phyloP scores from a whole-genome alignment of 2,888 invertebrate genomes.

The Drosophila flavopinicola region DNA sequence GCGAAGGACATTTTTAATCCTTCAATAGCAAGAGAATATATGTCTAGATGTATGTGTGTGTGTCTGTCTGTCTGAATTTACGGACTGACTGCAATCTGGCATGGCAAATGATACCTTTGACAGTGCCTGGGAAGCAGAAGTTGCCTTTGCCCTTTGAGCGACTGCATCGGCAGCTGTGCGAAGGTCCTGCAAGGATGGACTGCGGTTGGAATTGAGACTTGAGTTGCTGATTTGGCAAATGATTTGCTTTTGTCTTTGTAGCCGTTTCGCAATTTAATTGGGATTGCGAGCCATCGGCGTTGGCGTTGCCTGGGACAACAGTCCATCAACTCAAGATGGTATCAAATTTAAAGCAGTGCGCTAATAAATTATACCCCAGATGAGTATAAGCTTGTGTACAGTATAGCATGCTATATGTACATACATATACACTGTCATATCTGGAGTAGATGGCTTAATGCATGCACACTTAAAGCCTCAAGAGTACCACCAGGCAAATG shows the following conservation, averaged over 20 bases:
- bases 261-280: conserved; percentile 41
- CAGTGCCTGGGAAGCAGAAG: conserved; percentile 9
- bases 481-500: conserved; percentile 64
- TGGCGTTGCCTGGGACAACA: conserved; percentile 4
- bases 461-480: conserved; percentile 63
- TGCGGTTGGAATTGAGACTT: too few relatives aligned
- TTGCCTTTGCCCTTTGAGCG: conserved; percentile 1
- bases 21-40: too few relatives aligned
- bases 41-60: neutral
- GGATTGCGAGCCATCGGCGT: too few relatives aligned
- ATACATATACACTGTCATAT: conserved; percentile 8
- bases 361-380: conserved; percentile 33
- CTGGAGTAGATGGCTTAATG: conserved; percentile 51
- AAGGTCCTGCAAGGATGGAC: too few relatives aligned
- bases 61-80: neutral
- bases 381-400: too few relatives aligned
- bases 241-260: conserved; percentile 26
- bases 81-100: neutral
- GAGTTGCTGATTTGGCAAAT: neutral
- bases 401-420: too few relatives aligned
- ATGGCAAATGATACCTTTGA: conserved; percentile 19
- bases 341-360: conserved; percentile 26
- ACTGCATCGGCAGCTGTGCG: neutral
- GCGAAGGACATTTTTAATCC: too few relatives aligned
- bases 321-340: neutral